Percentiles rank a stretch among this genome's conserved stretches.
phyloP scores from a whole-genome alignment of 2,888 invertebrate species.

The Bimastos eiseni region DNA sequence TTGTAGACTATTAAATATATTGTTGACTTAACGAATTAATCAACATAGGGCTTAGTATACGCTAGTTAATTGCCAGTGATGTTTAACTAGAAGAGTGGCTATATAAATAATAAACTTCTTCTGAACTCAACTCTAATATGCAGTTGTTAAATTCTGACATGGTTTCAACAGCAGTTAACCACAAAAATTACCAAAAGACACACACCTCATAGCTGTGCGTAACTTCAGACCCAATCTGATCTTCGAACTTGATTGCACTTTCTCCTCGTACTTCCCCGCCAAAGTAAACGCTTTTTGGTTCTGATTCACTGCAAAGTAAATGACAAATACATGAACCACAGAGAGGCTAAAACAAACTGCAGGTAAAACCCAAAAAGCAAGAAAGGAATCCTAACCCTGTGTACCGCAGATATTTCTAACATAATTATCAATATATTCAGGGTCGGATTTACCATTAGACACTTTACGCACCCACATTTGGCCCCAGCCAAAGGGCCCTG shows the following conservation, averaged over 20 bases:
- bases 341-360: background rate
- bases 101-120: too few species aligned
- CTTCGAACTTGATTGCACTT: conserved; percentile 80
- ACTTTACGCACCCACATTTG: too few species aligned
- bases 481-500: too few species aligned
- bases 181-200: background rate
- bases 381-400: too few species aligned
- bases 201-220: conserved; percentile 74
- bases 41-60: too few species aligned
- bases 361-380: background rate
- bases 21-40: too few species aligned
- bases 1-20: too few species aligned
- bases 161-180: background rate
- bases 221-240: conserved; percentile 64
- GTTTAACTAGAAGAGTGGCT: too few species aligned
- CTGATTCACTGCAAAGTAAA: conserved; percentile 25
- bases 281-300: conserved; percentile 83
- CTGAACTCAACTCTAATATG: background rate
- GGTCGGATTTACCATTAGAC: too few species aligned
- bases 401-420: too few species aligned
- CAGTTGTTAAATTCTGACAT: background rate
- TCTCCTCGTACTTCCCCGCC: conserved; percentile 84
- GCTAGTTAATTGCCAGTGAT: too few species aligned
- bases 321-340: background rate
- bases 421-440: too few species aligned